Evolutionary conservation across 2,113 vertebrate species (phyloP).

Genomic region (Monopterus albus): DNA sequence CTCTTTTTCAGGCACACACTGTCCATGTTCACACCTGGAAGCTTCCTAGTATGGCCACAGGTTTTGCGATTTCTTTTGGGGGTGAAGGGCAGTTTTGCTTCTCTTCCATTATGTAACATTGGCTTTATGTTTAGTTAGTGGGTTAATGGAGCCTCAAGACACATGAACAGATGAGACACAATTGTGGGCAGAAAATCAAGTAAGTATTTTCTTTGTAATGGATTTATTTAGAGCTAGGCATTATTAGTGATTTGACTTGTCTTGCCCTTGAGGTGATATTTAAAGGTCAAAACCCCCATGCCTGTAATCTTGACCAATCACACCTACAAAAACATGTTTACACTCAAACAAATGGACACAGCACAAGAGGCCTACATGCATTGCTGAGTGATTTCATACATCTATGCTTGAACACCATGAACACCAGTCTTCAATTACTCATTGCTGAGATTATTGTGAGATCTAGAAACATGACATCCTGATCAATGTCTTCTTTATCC

Average conservation of each 20-base stretch:
- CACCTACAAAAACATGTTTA: slow-evolving; percentile 48
- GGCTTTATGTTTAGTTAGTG: no score
- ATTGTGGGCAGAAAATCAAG: neutral
- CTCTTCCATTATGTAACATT: neutral
- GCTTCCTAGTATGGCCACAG: no score
- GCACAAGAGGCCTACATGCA: slow-evolving; percentile 23
- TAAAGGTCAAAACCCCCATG: slow-evolving; percentile 57
- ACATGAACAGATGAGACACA: neutral
- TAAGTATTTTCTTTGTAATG: neutral
- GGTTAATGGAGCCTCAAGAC: neutral
- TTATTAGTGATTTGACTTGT: neutral
- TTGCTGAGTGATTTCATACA: slow-evolving; percentile 51
- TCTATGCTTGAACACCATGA: slow-evolving; percentile 33
- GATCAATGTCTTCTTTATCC: no score
- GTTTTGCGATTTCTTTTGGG: no score
- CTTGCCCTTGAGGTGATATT: slow-evolving; percentile 45
- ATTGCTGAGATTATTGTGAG: no score
- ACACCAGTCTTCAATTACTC: no score
- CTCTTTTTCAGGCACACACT: no score
- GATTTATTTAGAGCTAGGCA: neutral
- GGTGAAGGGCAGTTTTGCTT: neutral
- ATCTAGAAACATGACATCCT: no score
- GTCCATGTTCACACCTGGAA: no score
- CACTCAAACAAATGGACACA: slow-evolving; percentile 60
- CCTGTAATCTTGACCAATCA: slow-evolving; percentile 4